Percentiles rank a stretch among this genome's conserved stretches.
Evolutionary conservation across 2,797 vertebrate genomes (phyloP).

Genomic region (Scolopax bukidnonensis): DNA sequence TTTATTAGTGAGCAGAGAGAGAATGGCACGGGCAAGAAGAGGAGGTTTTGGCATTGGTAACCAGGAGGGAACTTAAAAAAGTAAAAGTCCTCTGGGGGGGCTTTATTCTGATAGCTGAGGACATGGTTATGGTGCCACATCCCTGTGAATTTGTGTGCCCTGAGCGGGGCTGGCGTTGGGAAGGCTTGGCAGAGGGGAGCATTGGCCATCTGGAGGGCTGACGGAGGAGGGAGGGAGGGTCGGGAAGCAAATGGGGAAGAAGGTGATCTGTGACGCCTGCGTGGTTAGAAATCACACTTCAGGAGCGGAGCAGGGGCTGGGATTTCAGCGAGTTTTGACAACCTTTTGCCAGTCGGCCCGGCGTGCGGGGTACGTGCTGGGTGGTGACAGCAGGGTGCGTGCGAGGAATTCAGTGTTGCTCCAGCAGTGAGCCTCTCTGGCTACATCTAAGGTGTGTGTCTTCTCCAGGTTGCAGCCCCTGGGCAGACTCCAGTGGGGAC

Average conservation of each 20-base stretch:
- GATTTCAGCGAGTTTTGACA: neutral
- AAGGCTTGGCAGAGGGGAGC: neutral
- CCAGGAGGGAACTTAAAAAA: neutral
- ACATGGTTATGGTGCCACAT: neutral
- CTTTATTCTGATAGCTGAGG: neutral
- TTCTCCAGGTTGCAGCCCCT: neutral
- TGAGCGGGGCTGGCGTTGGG: accelerated
- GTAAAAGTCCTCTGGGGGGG: neutral
- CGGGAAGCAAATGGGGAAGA: neutral
- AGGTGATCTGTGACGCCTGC: neutral
- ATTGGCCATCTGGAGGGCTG: neutral
- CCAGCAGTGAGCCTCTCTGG: neutral
- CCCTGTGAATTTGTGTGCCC: neutral
- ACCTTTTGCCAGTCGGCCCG: accelerated
- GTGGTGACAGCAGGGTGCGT: accelerated
- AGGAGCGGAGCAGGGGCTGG: accelerated
- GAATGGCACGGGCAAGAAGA: neutral
- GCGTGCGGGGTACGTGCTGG: accelerated
- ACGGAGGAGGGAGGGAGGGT: neutral
- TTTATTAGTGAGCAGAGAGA: neutral
- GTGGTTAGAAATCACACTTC: accelerated
- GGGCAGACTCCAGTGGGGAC: accelerated
- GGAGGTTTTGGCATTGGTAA: neutral
- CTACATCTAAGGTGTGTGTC: neutral
- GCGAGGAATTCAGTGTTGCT: neutral